Evolutionary conservation across 1,140 invertebrate species (phyloP), one percentile per base, ranked within the genome.

Genomic region (Asbolus verrucosus): DNA sequence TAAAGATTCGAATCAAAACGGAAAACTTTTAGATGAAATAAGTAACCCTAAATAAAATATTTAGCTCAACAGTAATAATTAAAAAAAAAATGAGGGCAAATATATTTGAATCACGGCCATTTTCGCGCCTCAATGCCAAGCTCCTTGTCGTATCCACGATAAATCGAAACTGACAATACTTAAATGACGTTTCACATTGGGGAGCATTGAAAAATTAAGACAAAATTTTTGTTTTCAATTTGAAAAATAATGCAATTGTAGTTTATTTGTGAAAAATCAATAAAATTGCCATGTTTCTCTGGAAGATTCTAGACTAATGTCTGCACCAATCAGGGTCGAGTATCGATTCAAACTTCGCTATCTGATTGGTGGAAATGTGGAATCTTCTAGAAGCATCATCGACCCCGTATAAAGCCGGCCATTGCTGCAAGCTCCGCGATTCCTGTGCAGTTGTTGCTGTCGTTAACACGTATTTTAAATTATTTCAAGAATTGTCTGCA

Each of bases 321-420:
- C 6, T 46, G 6, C 6, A 30, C 71, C 71, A 73, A 73, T 70
- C 46, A 50, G 15, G 13, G 24, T n/a, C 41, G 13, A 46, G 16
- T 9, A 18, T 1, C 2, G 9, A 24, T 11, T 31, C 30, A 19
- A 67, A 59, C 41, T 38, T 30, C 39, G n/a, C 16, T 14, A 19
- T 21, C 1, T 59, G 33, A 70, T 72, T 72, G 70, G 70, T 36
- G 9, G 6, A 18, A 0, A 2, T 30, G 39, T 65, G 63, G 66
- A 76, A 74, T 21, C 11, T 76, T 76, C 74, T 74, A 73, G 74
- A 76, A 76, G 61, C 61, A 36, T 59, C 68, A 66, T 50, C 41
- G 71, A 75, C 62, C 54, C 54, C 33, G 60, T 76, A 75, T 76
- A 77, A 71, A 77, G 73, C 68, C 73, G 59, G 75, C 76, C 76